Base-by-base conservation (phyloP, 2,888 invertebrate genomes). In the Caenorhabditis sp. region DNA sequence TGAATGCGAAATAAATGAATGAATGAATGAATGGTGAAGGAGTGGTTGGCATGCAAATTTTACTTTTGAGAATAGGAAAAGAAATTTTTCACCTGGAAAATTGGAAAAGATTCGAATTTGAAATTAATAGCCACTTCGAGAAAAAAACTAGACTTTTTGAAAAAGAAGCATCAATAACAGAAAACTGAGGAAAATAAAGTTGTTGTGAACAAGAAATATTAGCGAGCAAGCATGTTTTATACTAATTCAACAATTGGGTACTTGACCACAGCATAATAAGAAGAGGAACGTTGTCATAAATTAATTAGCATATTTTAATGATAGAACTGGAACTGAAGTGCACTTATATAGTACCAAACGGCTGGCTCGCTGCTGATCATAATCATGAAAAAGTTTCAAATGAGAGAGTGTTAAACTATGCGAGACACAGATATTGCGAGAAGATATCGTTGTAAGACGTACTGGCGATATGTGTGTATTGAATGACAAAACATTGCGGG, bases 311-410 rank as follows among this genome's bases (percentile, higher is more conserved):
- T 43, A 43, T 43, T 14, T 14, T 43, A 17, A 43, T 17, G 3
- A 43, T 17, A 14, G 14, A 43, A 10, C 43, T 43, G 43, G 14
- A 43, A 70, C 63, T 70, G 66, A 71, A 71, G 70, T 67, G 66
- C 25, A 59, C 54, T 56, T n/a, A 62, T 63, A 53, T 49, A 5
- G 59, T 70, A 36, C 64, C 57, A 69, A 69, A 56, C 36, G 59
- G 53, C 53, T 66, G 63, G 64, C 12, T 10, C 43, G 3, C 17
- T 43, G 12, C 14, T 43, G 14, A 43, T 43, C 43, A 43, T 43
- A 43, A 43, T 43, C 43, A 43, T 43, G 43, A 43, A 43, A 43
- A 43, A 43, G 43, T 43, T 43, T 43, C 43, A 14, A 10, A 43
- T 17, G 43, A 43, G 43, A 43, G 43, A 43, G 43, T 17, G 17